These are phyloP conservation scores for Tachycineta bicolor DNA, from an alignment of 2,113 vertebrate genomes.

Conservation along the genomic window DNA sequence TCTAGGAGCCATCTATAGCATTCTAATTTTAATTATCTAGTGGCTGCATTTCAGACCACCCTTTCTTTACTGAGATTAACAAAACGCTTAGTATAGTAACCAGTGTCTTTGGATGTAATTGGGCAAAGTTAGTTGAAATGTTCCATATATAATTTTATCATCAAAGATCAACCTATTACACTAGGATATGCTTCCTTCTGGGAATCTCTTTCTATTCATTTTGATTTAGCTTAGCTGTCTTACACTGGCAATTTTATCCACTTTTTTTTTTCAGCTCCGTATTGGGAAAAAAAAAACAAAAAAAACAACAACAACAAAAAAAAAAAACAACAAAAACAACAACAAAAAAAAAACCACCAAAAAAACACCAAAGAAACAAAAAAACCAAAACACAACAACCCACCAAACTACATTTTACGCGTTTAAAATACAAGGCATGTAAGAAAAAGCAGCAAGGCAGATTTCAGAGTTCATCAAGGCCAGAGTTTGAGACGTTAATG, in stretches of 20 bases:
- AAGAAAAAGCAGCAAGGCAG: not conserved
- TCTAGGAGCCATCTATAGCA: conserved; percentile 73
- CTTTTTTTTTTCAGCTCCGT: not conserved
- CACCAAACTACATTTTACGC: accelerated
- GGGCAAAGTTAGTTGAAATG: not conserved
- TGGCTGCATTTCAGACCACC: conserved; percentile 32
- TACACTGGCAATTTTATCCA: not conserved
- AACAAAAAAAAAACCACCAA: too few species aligned
- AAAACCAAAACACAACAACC: too few species aligned
- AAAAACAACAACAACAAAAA: too few species aligned
- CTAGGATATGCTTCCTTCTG: not conserved
- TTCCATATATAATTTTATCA: not conserved
- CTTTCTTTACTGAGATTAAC: conserved; percentile 40
- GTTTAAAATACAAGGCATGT: not conserved
- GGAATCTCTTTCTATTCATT: not conserved
- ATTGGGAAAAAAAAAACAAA: not conserved
- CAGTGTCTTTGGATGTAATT: not conserved
- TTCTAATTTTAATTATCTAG: conserved; percentile 75
- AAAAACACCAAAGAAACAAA: too few species aligned
- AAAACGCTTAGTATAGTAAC: conserved; percentile 33
- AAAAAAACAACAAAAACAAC: too few species aligned
- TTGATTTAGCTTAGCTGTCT: not conserved
- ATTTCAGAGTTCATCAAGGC: not conserved
- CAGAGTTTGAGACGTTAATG: not conserved
- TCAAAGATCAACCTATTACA: not conserved